Conservation (phyloP, 1,140 invertebrate species). For the Danaus plexippus region DNA sequence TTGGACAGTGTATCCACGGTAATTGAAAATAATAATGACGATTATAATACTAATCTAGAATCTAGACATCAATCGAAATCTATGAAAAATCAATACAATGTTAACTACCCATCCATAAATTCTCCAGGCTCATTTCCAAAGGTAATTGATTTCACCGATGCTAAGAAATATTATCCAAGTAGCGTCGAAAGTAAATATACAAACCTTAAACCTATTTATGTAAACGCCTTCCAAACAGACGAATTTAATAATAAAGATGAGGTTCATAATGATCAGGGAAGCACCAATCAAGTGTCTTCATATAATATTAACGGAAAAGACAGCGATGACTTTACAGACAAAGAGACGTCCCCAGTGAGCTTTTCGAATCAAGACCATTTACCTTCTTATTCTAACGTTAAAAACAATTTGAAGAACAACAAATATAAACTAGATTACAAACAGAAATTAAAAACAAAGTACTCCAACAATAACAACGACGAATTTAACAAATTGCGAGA, state of each 20-base stretch:
- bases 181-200: conserved; percentile 40
- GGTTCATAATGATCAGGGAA: conserved; percentile 20
- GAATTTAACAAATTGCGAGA: conserved; percentile 37
- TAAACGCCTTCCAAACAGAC: conserved; percentile 23
- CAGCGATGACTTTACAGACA: conserved; percentile 23
- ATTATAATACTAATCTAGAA: conserved; percentile 20
- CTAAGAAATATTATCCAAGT: conserved; percentile 40
- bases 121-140: conserved; percentile 37
- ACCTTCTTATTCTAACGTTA: conserved; percentile 10
- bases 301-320: conserved; percentile 29
- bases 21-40: conserved; percentile 15
- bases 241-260: conserved; percentile 9
- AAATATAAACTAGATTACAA: conserved; percentile 38
- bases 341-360: conserved; percentile 15
- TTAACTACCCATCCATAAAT: conserved; percentile 13
- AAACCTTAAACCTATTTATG: conserved; percentile 12
- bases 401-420: conserved; percentile 17
- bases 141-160: conserved; percentile 55
- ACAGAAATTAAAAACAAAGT: conserved; percentile 42
- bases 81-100: conserved; percentile 13
- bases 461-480: conserved; percentile 28
- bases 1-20: conserved; percentile 18
- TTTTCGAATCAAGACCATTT: conserved; percentile 9
- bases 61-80: conserved; percentile 5
- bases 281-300: conserved; percentile 14